These are phyloP conservation scores for Dioctria linearis DNA, from an alignment of 2,888 invertebrate species.

Conservation along the genomic window DNA sequence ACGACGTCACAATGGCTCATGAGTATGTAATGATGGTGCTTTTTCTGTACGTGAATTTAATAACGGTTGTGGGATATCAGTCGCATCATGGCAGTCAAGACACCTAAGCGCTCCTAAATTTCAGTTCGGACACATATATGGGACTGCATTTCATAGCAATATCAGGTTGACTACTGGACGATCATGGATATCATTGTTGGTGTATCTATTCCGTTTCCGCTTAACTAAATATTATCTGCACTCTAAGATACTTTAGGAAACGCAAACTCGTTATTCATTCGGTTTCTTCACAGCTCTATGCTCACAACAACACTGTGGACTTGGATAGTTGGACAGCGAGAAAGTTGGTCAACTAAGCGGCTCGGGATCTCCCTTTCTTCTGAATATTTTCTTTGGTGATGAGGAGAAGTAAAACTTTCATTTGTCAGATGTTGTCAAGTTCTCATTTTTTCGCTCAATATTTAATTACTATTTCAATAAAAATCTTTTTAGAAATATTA, in stretches of 20 bases:
- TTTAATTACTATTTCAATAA: no score
- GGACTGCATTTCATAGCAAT: no score
- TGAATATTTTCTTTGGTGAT: not conserved
- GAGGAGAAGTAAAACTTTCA: conserved; percentile 10
- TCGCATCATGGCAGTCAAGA: not conserved
- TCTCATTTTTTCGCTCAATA: no score
- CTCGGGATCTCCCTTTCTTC: conserved; percentile 1
- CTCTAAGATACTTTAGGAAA: not conserved
- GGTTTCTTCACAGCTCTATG: conserved; percentile 15
- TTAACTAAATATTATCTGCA: no score
- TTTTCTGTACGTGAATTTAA: conserved; percentile 6
- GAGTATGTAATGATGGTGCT: not conserved
- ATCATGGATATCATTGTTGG: no score
- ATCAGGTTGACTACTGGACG: no score
- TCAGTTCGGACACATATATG: no score
- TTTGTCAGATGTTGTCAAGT: not conserved
- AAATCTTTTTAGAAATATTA: no score
- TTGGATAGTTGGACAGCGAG: conserved; percentile 6
- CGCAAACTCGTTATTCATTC: not conserved
- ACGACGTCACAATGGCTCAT: conserved; percentile 27
- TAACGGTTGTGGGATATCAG: conserved; percentile 31
- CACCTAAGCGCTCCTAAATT: not conserved
- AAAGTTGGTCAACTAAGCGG: conserved; percentile 26
- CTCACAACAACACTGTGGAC: conserved; percentile 16
- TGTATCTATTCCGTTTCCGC: no score